Evolutionary conservation across 2,113 vertebrate species (phyloP).

Genomic region (Damaliscus lunatus): DNA sequence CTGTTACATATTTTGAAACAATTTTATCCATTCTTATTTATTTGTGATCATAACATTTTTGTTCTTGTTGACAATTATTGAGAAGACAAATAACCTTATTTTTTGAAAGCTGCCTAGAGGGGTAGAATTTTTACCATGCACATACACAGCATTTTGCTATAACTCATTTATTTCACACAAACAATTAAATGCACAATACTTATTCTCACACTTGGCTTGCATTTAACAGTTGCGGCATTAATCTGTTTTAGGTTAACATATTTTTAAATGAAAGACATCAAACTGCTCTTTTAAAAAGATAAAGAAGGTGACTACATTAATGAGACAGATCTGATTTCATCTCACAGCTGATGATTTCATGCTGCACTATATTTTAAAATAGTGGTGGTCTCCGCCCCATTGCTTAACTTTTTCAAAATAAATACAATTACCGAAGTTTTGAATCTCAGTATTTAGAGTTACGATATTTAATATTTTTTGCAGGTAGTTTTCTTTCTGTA

Average conservation of each 20-base stretch:
- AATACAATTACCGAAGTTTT: not conserved
- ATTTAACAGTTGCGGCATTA: not conserved
- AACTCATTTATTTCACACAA: not conserved
- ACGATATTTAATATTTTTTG: not conserved
- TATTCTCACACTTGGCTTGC: not conserved
- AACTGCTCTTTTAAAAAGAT: slow-evolving; percentile 1
- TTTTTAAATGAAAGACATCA: not conserved
- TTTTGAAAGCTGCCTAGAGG: not conserved
- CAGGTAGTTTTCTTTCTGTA: not conserved
- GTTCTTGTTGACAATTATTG: not conserved
- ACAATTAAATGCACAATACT: slow-evolving; percentile 21
- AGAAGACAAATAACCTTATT: not conserved
- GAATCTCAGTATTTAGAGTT: not conserved
- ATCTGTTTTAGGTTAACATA: not conserved
- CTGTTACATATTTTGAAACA: not conserved
- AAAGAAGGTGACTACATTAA: not conserved
- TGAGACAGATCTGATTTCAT: not conserved
- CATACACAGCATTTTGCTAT: not conserved
- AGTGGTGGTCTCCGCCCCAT: not conserved
- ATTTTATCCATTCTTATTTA: not conserved
- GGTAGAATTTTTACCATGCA: not conserved
- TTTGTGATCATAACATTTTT: slow-evolving; percentile 2
- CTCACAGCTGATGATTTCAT: not conserved
- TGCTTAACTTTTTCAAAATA: not conserved
- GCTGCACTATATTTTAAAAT: not conserved